Evolutionary conservation across 2,113 vertebrate species (phyloP), one percentile per base, ranked within the genome.

Genomic region (Macroglossus sobrinus): DNA sequence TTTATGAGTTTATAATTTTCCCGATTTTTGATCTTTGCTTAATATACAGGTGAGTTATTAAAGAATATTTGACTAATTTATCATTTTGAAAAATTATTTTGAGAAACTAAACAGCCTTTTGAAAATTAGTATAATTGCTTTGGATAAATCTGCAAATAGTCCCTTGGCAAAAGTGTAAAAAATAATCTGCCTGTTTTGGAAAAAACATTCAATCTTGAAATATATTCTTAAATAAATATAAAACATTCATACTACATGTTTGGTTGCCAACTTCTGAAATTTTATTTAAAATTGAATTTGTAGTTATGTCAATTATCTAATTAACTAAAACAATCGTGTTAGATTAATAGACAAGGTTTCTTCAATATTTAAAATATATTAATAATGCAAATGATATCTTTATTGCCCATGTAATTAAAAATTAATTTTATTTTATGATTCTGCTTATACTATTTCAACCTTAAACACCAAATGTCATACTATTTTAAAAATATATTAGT

Each of bases 221-320:
- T 61, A 38, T 28, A 19, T 84, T 64, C 13, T 74, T 69, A 59
- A 45, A 43, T 47, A 71, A 55, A 53, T 43, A 7, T 40, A 55
- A 33, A 90, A 40, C 19, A 22, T 45, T 16, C 12, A 40, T 85
- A 85, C 11, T 11, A 55, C 74, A 92, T 79, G 85, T 97, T 94
- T 97, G 66, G 28, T 89, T 89, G 89, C 30, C 8, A 92, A 89
- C 95, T 88, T 84, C 84, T 0, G 38, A 96, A 95, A 28, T 84
- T 38, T 64, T 96, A 96, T 97, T 98, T 98, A 98, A 98, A 98
- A 98, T 97, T 97, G 81, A 98, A 97, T 97, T 97, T 93, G 64
- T 35, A 72, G 28, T 89, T 98, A 97, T 90, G 82, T 71, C 95
- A 97, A 97, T 97, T 97, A 95, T 88, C 91, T 97, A 89, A 88